Evolutionary conservation across 35 echinoderm and acorn worm genomes (phyloP), one percentile per base, ranked within the genome.

Genomic region (Diadema setosum): DNA sequence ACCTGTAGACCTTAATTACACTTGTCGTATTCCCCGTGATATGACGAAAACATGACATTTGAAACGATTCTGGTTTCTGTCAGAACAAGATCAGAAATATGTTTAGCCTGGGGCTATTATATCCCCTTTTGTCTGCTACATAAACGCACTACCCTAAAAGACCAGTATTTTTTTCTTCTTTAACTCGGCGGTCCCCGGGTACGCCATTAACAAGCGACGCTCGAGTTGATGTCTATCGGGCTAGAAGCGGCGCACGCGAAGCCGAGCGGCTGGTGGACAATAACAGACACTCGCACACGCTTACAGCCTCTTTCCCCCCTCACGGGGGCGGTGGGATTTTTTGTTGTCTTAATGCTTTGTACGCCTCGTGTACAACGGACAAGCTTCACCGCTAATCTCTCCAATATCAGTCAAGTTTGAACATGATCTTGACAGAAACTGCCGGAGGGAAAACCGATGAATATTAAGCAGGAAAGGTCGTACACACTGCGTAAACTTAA

Each of bases 391-490:
- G 73, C 29, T 78, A 42, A 78, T 78, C 73, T 42, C 5, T 78
- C 24, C 73, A n/a, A 78, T 78, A 78, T 78, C 73, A 78, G 35
- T 78, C 40, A 78, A 78, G 33, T 78, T 78, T 78, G n/a, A 42
- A 36, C 73, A 78, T 78, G 73, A 41, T 42, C 25, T 41, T 78
- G 73, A 78, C 73, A 78, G 73, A 20, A 78, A 78, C 44, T 17
- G 7, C 73, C 73, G 8, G n/a, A 36, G 73, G 73, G 14, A 78
- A 78, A 78, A 78, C 33, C 73, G 73, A 78, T 78, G 73, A 78
- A 78, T 78, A 78, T 78, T 78, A 78, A 78, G 11, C 73, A 67
- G 63, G 63, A 67, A 67, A 67, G 63, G 63, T 67, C 63, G 63
- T 67, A 34, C 63, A 33, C 63, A 33, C 30, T 67, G 30, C 11